phyloP scores from a whole-genome alignment of 2,888 invertebrate species.

The Eupithecia dodoneata region DNA sequence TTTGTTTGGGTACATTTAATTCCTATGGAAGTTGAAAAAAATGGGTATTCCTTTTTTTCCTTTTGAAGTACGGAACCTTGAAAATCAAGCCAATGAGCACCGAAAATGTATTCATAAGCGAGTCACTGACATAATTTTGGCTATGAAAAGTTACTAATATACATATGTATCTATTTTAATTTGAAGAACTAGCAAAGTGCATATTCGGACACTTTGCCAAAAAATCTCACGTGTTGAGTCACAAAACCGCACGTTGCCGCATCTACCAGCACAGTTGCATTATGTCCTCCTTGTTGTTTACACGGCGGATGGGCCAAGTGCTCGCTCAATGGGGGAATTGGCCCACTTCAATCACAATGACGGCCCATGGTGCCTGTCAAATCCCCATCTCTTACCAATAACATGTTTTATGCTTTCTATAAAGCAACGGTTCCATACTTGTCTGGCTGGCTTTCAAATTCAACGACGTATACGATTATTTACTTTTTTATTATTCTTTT shows the following conservation, averaged over 20 bases:
- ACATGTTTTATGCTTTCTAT: constrained; percentile 56
- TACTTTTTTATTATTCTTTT: background rate
- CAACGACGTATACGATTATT: background rate
- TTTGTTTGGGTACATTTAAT: too few species aligned
- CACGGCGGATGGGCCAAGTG: constrained; percentile 75
- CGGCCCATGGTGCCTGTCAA: constrained; percentile 50
- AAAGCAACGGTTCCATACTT: constrained; percentile 16
- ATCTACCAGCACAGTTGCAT: constrained; percentile 50
- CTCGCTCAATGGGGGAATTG: constrained; percentile 79
- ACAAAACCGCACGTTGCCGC: constrained; percentile 42
- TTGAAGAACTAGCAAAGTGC: too few species aligned
- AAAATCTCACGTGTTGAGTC: background rate
- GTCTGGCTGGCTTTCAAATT: background rate
- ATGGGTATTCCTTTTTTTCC: too few species aligned
- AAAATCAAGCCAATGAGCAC: too few species aligned
- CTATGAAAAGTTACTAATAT: too few species aligned
- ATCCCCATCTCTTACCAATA: constrained; percentile 49
- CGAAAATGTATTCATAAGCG: too few species aligned
- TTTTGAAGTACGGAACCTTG: too few species aligned
- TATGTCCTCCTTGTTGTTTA: constrained; percentile 65
- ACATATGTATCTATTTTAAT: too few species aligned
- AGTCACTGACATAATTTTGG: too few species aligned
- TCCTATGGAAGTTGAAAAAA: too few species aligned
- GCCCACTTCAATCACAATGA: constrained; percentile 78
- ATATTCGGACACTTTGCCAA: background rate